phyloP scores from a whole-genome alignment of 2,797 vertebrate genomes.

The Halcyon leucocephala region DNA sequence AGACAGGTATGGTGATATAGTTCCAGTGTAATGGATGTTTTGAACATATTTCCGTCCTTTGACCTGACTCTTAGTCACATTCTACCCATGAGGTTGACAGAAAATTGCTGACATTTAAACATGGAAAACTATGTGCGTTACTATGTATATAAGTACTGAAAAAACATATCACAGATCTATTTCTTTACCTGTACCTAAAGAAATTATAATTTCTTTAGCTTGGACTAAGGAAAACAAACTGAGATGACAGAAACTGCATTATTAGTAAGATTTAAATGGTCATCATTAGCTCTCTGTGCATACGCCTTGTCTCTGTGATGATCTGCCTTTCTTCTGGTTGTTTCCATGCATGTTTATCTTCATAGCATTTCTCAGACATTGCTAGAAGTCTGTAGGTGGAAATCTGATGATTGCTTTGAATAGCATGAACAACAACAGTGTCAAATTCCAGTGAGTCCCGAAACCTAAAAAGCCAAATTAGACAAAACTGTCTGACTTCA shows the following conservation, averaged over 20 bases:
- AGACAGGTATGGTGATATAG: background rate
- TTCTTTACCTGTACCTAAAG: background rate
- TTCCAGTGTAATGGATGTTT: background rate
- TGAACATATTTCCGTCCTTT: background rate
- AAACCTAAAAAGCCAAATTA: constrained; percentile 80
- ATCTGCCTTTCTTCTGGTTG: background rate
- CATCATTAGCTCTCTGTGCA: background rate
- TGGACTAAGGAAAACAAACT: background rate
- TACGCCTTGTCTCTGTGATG: background rate
- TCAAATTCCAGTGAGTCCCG: constrained; percentile 78
- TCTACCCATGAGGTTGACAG: background rate
- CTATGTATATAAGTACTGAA: background rate
- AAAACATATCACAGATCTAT: background rate
- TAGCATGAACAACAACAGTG: constrained; percentile 82
- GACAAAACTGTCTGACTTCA: background rate
- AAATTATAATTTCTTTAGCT: background rate
- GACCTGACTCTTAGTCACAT: background rate
- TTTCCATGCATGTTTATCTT: constrained; percentile 40
- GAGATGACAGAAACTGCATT: background rate
- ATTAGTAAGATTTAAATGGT: background rate
- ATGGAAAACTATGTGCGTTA: background rate
- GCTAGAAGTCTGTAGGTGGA: constrained; percentile 84
- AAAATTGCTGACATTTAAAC: background rate
- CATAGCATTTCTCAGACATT: constrained; percentile 60
- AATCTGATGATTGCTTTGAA: constrained; percentile 83